Conservation (phyloP, 1,140 invertebrate genomes). For the Psix sp. region DNA sequence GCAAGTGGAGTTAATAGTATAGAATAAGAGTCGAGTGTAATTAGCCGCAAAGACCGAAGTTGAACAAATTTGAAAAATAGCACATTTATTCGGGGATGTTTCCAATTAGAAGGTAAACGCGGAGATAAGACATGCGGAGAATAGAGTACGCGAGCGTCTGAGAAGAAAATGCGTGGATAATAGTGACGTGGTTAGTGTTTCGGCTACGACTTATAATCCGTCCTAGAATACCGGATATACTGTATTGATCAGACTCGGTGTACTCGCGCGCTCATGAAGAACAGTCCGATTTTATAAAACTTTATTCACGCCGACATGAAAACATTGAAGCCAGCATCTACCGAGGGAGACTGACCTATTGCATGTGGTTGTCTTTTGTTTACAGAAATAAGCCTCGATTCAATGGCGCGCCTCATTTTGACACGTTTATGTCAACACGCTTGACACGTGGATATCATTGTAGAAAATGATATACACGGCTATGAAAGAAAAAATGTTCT, state of each 20-base stretch:
- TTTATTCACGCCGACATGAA: slow-evolving; percentile 29
- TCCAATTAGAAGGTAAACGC: too few species aligned
- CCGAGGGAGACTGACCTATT: slow-evolving; percentile 1
- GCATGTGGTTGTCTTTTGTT: slow-evolving; percentile 27
- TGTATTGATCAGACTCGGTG: slow-evolving; percentile 49
- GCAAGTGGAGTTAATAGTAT: too few species aligned
- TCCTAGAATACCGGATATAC: slow-evolving; percentile 60
- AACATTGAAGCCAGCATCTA: slow-evolving; percentile 12
- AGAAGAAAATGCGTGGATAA: slow-evolving; percentile 35
- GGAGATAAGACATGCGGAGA: too few species aligned
- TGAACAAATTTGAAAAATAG: too few species aligned
- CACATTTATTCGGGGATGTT: too few species aligned
- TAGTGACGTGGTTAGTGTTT: slow-evolving; percentile 66
- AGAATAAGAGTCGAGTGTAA: too few species aligned
- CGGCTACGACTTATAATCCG: slow-evolving; percentile 63
- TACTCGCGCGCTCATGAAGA: slow-evolving; percentile 25
- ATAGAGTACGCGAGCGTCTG: slow-evolving; percentile 21
- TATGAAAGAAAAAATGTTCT: too few species aligned
- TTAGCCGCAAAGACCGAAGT: too few species aligned
- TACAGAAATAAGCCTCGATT: slow-evolving; percentile 25
- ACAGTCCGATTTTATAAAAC: slow-evolving; percentile 43
- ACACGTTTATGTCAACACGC: neutral
- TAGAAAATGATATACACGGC: too few species aligned
- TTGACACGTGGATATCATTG: too few species aligned
- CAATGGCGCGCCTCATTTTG: neutral